These are phyloP conservation scores for Girardinichthys multiradiatus DNA, from an alignment of 2,113 vertebrate genomes.

Conservation along the genomic window DNA sequence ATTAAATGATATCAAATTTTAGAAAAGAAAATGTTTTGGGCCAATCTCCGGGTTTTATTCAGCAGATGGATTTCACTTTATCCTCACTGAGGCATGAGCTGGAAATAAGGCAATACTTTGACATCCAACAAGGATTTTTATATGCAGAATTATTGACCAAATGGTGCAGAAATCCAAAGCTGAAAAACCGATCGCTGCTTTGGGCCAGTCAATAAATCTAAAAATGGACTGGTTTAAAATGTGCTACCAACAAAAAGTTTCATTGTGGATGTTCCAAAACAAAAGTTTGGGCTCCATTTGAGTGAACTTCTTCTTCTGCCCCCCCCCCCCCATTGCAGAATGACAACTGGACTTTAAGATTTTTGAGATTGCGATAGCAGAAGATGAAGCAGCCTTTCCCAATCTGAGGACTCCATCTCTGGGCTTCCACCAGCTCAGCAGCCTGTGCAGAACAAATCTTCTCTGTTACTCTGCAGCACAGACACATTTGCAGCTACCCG, in stretches of 20 bases:
- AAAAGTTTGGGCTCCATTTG: background rate
- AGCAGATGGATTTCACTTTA: constrained; percentile 8
- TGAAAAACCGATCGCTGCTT: background rate
- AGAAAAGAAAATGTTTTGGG: background rate
- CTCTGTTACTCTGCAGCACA: constrained; percentile 54
- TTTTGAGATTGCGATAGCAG: background rate
- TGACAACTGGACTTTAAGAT: too few species aligned
- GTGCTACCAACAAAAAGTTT: background rate
- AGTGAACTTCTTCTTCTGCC: background rate
- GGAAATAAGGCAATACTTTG: background rate
- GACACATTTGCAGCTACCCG: too few species aligned
- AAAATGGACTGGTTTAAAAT: background rate
- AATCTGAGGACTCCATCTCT: background rate
- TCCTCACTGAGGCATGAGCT: background rate
- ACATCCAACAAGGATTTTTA: constrained; percentile 3
- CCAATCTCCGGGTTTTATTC: background rate
- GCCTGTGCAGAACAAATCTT: constrained; percentile 43
- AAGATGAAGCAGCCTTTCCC: background rate
- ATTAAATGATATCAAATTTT: background rate
- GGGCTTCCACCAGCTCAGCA: constrained; percentile 7
- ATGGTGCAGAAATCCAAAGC: constrained; percentile 1
- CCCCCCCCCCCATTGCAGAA: too few species aligned
- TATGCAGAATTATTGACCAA: background rate
- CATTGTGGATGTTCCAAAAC: background rate
- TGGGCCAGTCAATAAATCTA: background rate